Conservation (phyloP, 2,797 vertebrate species). For the Carapus acus region DNA sequence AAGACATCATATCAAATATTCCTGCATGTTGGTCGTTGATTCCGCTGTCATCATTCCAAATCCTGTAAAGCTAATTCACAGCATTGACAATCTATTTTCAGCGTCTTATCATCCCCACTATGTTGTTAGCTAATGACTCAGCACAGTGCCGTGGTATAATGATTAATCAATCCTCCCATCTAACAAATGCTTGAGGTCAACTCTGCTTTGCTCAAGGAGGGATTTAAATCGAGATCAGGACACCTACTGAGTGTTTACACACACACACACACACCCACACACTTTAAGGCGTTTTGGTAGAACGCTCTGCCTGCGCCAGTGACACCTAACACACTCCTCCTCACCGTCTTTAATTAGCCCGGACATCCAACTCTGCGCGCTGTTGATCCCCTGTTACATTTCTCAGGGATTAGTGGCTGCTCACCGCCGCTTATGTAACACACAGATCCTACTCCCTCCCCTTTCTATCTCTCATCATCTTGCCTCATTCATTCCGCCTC, state of each 20-base stretch:
- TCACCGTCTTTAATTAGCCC: conserved; percentile 51
- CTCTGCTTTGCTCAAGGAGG: background rate
- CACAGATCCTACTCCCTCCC: background rate
- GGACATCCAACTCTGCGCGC: conserved; percentile 26
- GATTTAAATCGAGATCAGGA: conserved; percentile 20
- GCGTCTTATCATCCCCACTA: conserved; percentile 10
- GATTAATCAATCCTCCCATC: background rate
- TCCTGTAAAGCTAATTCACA: background rate
- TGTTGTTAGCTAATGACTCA: conserved; percentile 1
- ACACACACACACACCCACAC: background rate
- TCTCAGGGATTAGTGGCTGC: conserved; percentile 46
- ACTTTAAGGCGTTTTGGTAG: conserved; percentile 23
- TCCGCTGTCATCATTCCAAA: conserved; percentile 5
- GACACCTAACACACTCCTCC: conserved; percentile 13
- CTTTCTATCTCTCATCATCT: conserved; percentile 8
- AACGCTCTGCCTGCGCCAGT: conserved; percentile 7
- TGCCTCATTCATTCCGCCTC: background rate
- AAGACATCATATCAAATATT: too few relatives aligned
- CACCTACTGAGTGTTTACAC: conserved; percentile 13
- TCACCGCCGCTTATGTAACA: conserved; percentile 33
- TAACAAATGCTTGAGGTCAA: background rate
- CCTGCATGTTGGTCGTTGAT: background rate
- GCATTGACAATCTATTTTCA: conserved; percentile 3
- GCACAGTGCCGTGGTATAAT: background rate
- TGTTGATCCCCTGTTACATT: conserved; percentile 49